phyloP scores from a whole-genome alignment of 1,140 invertebrate genomes.

The Drosophila hydei region DNA sequence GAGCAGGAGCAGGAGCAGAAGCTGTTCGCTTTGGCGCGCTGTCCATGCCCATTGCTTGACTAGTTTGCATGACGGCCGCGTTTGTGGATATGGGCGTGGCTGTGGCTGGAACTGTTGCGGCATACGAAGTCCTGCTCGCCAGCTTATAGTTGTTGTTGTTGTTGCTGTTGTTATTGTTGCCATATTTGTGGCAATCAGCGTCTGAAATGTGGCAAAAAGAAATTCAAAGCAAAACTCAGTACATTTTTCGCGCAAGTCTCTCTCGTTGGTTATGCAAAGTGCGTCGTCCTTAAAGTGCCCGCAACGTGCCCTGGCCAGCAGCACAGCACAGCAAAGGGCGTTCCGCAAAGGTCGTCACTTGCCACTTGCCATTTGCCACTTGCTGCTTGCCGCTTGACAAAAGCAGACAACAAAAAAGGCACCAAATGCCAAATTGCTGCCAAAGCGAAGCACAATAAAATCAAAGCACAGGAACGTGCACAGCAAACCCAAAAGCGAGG shows the following conservation, averaged over 20 bases:
- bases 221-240: slow-evolving; percentile 53
- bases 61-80: slow-evolving; percentile 49
- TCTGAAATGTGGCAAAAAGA: slow-evolving; percentile 62
- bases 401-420: slow-evolving; percentile 41
- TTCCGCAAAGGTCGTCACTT: slow-evolving; percentile 31
- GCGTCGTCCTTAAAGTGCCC: slow-evolving; percentile 74
- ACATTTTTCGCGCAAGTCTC: slow-evolving; percentile 35
- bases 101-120: slow-evolving; percentile 73
- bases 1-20: slow-evolving; percentile 13
- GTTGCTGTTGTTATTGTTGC: slow-evolving; percentile 57
- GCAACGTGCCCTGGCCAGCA: slow-evolving; percentile 46
- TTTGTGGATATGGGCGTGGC: slow-evolving; percentile 40
- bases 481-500: slow-evolving; percentile 34
- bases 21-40: slow-evolving; percentile 13
- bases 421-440: slow-evolving; percentile 28
- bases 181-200: slow-evolving; percentile 76
- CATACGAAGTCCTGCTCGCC: slow-evolving; percentile 5
- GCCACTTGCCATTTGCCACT: neutral
- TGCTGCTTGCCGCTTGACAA: slow-evolving; percentile 11
- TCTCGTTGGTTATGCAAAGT: slow-evolving; percentile 55
- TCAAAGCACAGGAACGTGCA: slow-evolving; percentile 60
- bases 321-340: slow-evolving; percentile 3
- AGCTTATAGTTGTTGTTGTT: slow-evolving; percentile 8
- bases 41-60: slow-evolving; percentile 47
- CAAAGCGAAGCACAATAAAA: slow-evolving; percentile 52